These are phyloP conservation scores for Allophyes oxyacanthae DNA, from an alignment of 2,888 invertebrate genomes.

Conservation along the genomic window DNA sequence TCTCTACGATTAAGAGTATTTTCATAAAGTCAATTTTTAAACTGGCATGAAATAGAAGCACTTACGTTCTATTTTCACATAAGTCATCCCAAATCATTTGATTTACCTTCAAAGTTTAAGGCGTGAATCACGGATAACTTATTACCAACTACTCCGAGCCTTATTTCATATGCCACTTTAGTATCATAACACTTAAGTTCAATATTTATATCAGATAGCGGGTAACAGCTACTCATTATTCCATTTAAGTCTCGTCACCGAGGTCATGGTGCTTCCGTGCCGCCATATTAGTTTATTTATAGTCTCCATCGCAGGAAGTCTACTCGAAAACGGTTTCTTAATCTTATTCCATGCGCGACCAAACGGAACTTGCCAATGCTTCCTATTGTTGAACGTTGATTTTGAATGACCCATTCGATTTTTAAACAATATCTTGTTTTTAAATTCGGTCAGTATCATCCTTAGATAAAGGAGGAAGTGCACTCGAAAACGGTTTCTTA, in stretches of 20 bases:
- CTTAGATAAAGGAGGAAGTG: conserved; percentile 81
- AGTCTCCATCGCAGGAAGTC: conserved; percentile 75
- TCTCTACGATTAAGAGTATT: too few relatives aligned
- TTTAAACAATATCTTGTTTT: conserved; percentile 41
- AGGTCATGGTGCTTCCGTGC: conserved; percentile 77
- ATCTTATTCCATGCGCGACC: conserved; percentile 78
- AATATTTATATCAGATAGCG: conserved; percentile 42
- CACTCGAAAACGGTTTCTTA: conserved; percentile 74
- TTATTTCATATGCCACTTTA: conserved; percentile 1
- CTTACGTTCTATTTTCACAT: too few relatives aligned
- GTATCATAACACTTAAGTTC: conserved; percentile 13
- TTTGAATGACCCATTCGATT: conserved; percentile 55
- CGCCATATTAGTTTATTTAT: conserved; percentile 80
- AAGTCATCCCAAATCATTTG: too few relatives aligned
- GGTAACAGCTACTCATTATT: conserved; percentile 51
- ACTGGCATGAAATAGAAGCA: too few relatives aligned
- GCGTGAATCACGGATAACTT: too few relatives aligned
- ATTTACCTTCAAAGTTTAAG: too few relatives aligned
- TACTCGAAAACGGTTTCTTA: conserved; percentile 74
- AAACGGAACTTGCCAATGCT: conserved; percentile 72
- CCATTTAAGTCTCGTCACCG: conserved; percentile 62
- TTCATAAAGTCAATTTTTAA: too few relatives aligned
- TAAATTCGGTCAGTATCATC: conserved; percentile 2
- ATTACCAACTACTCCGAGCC: too few relatives aligned
- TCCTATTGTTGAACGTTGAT: conserved; percentile 69